These are phyloP conservation scores for Sebastes schlegelii DNA, from an alignment of 2,113 vertebrate species.

Conservation along the genomic window DNA sequence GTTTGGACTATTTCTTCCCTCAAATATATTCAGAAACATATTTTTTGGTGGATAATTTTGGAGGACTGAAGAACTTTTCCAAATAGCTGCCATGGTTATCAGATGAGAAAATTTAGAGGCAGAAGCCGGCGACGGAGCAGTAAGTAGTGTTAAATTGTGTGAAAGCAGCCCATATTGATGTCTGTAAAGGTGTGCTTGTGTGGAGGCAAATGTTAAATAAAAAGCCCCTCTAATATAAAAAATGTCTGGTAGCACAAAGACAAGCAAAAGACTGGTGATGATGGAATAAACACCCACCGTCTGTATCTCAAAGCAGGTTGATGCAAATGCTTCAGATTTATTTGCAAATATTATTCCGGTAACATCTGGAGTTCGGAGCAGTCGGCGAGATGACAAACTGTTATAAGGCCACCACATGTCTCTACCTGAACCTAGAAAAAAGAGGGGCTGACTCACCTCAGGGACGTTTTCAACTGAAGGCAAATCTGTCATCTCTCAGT, in stretches of 20 bases:
- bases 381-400: slow-evolving; percentile 29
- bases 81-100: too few species aligned
- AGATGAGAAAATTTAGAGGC: too few species aligned
- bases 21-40: too few species aligned
- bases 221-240: too few species aligned
- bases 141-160: too few species aligned
- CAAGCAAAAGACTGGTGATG: neutral
- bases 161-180: too few species aligned
- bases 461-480: slow-evolving; percentile 29
- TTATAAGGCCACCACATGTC: slow-evolving; percentile 18
- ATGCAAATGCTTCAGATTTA: slow-evolving; percentile 30
- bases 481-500: slow-evolving; percentile 56
- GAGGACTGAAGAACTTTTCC: neutral
- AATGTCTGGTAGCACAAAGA: too few species aligned
- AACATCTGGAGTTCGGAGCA: slow-evolving; percentile 23
- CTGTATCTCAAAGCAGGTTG: neutral
- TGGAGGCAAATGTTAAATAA: too few species aligned
- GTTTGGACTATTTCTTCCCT: too few species aligned
- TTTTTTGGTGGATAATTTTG: neutral
- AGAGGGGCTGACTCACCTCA: slow-evolving; percentile 10
- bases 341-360: slow-evolving; percentile 36
- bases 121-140: too few species aligned
- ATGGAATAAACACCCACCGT: slow-evolving; percentile 37
- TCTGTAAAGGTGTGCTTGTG: neutral
- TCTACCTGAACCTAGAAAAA: slow-evolving; percentile 28